Evolutionary conservation across 2,888 invertebrate genomes (phyloP).

Genomic region (Agrochola circellaris): DNA sequence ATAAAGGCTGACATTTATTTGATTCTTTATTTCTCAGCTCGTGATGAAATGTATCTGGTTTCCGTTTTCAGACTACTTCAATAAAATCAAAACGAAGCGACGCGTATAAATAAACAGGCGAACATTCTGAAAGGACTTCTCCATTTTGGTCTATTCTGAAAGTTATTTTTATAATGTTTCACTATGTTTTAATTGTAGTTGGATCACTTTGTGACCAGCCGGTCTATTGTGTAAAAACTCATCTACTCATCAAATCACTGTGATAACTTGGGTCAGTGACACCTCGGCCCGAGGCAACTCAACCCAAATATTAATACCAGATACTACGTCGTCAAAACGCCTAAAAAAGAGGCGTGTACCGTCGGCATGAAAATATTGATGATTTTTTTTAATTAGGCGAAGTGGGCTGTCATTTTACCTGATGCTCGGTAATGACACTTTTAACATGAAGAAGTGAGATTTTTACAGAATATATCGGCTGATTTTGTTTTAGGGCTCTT

Average conservation of each 20-base stretch:
- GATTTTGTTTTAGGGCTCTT: neutral
- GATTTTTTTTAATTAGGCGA: too few species aligned
- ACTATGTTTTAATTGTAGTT: slow-evolving; percentile 3
- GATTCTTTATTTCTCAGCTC: slow-evolving; percentile 30
- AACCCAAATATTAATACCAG: too few species aligned
- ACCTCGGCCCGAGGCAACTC: too few species aligned
- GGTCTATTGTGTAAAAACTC: neutral
- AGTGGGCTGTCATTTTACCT: neutral
- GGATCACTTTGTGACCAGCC: slow-evolving; percentile 2
- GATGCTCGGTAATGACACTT: too few species aligned
- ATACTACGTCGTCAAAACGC: too few species aligned
- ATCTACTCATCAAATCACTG: too few species aligned
- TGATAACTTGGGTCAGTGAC: neutral
- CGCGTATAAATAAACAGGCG: slow-evolving; percentile 50
- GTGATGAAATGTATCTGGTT: slow-evolving; percentile 40
- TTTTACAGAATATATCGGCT: too few species aligned
- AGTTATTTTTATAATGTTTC: slow-evolving; percentile 43
- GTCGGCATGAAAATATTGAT: too few species aligned
- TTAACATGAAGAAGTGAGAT: too few species aligned
- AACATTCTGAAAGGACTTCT: slow-evolving; percentile 40
- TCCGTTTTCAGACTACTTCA: slow-evolving; percentile 48
- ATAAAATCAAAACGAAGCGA: slow-evolving; percentile 50
- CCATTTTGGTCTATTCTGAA: slow-evolving; percentile 37
- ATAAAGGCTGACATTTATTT: slow-evolving; percentile 31
- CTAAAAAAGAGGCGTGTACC: too few species aligned